Evolutionary conservation across 2,113 vertebrate genomes (phyloP).

Genomic region (Cichladusa arquata): DNA sequence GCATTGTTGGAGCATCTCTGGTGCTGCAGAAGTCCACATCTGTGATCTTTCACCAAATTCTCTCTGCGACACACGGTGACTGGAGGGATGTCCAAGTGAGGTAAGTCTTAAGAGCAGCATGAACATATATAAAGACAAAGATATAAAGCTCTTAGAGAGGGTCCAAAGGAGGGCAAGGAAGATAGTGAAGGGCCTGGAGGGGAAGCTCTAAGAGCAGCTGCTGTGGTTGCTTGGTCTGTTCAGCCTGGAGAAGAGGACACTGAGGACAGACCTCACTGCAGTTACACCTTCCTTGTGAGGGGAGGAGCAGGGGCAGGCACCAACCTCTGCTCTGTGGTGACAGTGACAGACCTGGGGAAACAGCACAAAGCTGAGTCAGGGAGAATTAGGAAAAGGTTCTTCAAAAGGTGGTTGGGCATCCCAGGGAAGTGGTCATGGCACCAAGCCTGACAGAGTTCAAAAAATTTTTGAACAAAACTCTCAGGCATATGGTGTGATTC

Average conservation of each 20-base stretch:
- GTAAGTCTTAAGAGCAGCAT: accelerated
- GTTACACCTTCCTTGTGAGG: accelerated
- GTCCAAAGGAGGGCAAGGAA: not conserved
- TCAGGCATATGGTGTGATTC: not conserved
- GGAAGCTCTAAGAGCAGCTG: accelerated
- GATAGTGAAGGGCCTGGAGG: not conserved
- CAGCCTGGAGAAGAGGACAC: not conserved
- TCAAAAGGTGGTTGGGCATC: not conserved
- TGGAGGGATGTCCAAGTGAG: not conserved
- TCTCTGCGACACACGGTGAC: not conserved
- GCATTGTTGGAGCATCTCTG: not conserved
- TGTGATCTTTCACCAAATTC: not conserved
- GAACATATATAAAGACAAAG: not conserved
- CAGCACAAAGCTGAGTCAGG: not conserved
- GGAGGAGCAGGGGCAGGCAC: not conserved
- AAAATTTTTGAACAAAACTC: not conserved
- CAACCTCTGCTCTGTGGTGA: not conserved
- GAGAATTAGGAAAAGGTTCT: not conserved
- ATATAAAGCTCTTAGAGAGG: not conserved
- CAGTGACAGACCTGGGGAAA: accelerated
- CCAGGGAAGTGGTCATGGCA: not conserved
- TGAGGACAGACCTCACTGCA: not conserved
- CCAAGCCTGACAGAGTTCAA: not conserved
- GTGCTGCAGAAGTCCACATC: not conserved
- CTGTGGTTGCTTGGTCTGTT: not conserved